Base-by-base conservation (phyloP, 1,140 invertebrate species). In the Eupristina koningsbergeri region DNA sequence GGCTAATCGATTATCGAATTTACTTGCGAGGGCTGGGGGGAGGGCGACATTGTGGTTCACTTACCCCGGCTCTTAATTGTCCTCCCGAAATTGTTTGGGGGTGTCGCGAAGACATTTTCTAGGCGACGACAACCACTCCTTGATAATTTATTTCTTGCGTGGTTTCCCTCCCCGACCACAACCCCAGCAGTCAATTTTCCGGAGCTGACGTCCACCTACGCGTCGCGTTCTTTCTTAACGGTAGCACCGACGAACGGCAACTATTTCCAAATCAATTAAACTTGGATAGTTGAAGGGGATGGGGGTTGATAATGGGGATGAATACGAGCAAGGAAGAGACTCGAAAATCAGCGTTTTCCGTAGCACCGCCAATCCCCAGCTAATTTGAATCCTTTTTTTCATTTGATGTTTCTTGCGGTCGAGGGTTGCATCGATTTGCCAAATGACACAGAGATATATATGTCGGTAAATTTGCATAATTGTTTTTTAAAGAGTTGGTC, bases 181-280 rank as follows among this genome's bases (percentile, higher is more conserved):
- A 86, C 86, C n/a, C 61, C 76, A 75, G 83, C 73, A 84, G 77
- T 89, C 88, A 88, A 87, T 90, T 89, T 88, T 77, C 86, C 76
- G 39, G 73, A 41, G 0, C 53, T 22, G 53, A 13, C 53, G 3
- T 26, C 26, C 47, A 71, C 61, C 77, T 64, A n/a, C 34, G 69
- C 81, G n/a, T 74, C 39, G 71, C 15, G 45, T 50, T 58, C 58
- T 76, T 39, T 76, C 64, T 47, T 67, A 39, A 29, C 47, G 34
- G 34, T 31, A 17, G 36, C 53, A 45, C n/a, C 15, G 47, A n/a
- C 39, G n/a, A 11, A 34, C 73, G 36, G 64, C 84, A 92, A 92
- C 91, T 91, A 92, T 92, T 91, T 88, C 88, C 78, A 86, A 92
- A 91, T 91, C 88, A 92, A 92, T 92, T 91, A 91, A 92, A 92